These are phyloP conservation scores for Bombylius major DNA, from an alignment of 2,888 invertebrate species.

Conservation along the genomic window DNA sequence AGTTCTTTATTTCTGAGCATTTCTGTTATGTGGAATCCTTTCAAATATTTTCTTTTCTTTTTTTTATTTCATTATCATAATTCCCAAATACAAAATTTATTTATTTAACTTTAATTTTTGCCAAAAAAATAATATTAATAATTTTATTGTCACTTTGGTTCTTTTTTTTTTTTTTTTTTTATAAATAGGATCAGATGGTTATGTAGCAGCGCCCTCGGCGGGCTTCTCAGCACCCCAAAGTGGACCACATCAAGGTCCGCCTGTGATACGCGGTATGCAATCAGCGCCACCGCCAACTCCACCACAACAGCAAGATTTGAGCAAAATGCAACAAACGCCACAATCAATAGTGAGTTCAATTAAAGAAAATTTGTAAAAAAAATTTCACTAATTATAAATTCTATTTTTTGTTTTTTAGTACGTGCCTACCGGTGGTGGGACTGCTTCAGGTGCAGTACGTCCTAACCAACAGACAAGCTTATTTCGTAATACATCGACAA, in stretches of 20 bases:
- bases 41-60: not conserved
- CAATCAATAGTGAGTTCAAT: slow-evolving; percentile 24
- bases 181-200: slow-evolving; percentile 27
- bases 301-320: slow-evolving; percentile 26
- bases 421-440: slow-evolving; percentile 26
- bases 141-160: not conserved
- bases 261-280: slow-evolving; percentile 28
- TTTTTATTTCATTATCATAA: no score
- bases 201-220: slow-evolving; percentile 34
- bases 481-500: slow-evolving; percentile 24
- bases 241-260: slow-evolving; percentile 26
- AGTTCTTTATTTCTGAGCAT: slow-evolving; percentile 1
- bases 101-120: no score
- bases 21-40: not conserved
- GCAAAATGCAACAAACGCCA: slow-evolving; percentile 31
- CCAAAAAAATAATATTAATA: not conserved
- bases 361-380: not conserved
- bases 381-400: not conserved
- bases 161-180: not conserved
- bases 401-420: slow-evolving; percentile 20
- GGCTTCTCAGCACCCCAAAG: slow-evolving; percentile 26
- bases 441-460: slow-evolving; percentile 16
- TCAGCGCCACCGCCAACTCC: slow-evolving; percentile 25
- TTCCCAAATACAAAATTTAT: no score
- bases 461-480: slow-evolving; percentile 21